These are phyloP conservation scores for Oncorhynchus keta DNA, from an alignment of 2,113 vertebrate genomes.

Conservation along the genomic window DNA sequence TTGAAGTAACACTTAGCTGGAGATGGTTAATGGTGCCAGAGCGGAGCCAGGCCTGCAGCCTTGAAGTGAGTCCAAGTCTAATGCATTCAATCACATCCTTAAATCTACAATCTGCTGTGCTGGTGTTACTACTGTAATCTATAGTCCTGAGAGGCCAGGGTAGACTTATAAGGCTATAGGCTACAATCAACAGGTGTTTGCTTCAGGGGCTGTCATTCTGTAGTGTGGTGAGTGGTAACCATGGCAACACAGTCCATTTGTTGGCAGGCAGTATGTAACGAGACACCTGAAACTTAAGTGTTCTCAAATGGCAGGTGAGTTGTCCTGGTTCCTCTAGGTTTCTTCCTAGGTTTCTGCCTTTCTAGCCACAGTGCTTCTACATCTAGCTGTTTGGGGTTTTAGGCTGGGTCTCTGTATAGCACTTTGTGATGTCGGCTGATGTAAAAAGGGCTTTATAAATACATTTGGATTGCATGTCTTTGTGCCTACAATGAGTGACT, in stretches of 20 bases:
- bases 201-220: background rate
- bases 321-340: too few relatives aligned
- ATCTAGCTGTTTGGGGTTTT: too few relatives aligned
- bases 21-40: conserved; percentile 39
- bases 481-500: too few relatives aligned
- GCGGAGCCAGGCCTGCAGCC: conserved; percentile 14
- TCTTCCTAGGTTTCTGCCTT: too few relatives aligned
- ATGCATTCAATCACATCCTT: conserved; percentile 57
- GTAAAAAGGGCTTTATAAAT: too few relatives aligned
- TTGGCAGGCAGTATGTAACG: background rate
- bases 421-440: too few relatives aligned
- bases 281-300: background rate
- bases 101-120: conserved; percentile 28
- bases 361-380: too few relatives aligned
- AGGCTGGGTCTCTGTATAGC: too few relatives aligned
- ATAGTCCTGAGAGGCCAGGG: conserved; percentile 5
- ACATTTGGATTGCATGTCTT: too few relatives aligned
- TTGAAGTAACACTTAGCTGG: conserved; percentile 30
- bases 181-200: too few relatives aligned
- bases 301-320: too few relatives aligned
- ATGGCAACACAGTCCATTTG: conserved; percentile 1
- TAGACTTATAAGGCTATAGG: background rate
- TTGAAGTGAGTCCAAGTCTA: conserved; percentile 51
- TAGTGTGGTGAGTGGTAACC: background rate
- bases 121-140: conserved; percentile 45